phyloP scores from a whole-genome alignment of 2,797 vertebrate species.

The Hippocampus kuda region DNA sequence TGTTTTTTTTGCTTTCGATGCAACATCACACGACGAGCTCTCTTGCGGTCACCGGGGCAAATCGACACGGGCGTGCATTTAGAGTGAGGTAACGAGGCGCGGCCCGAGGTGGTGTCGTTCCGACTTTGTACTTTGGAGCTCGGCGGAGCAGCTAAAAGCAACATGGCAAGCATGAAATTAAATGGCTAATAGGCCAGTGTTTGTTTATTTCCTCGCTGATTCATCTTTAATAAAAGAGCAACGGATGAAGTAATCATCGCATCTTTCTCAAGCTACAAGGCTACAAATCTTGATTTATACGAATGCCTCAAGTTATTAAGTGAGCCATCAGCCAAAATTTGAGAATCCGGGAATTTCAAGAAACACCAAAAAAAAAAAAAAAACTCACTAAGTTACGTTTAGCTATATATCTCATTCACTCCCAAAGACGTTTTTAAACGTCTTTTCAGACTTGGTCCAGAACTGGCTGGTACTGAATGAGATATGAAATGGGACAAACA shows the following conservation, averaged over 20 bases:
- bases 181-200: neutral
- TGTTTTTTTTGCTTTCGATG: neutral
- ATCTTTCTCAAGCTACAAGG: neutral
- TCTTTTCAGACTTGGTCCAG: too few species aligned
- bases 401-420: too few species aligned
- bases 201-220: neutral
- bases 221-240: neutral
- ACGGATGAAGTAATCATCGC: neutral
- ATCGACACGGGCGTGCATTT: constrained; percentile 7
- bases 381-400: too few species aligned
- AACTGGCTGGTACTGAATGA: too few species aligned
- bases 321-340: neutral
- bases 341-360: too few species aligned
- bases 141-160: neutral
- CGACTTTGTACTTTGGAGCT: neutral
- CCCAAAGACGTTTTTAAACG: too few species aligned
- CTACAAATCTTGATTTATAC: neutral
- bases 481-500: too few species aligned
- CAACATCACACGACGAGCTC: neutral
- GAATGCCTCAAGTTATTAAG: neutral
- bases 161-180: neutral
- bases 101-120: constrained; percentile 16
- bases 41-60: neutral
- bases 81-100: constrained; percentile 20
- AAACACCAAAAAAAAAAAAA: too few species aligned